A percentile compares a stretch with the other conserved stretches of the same genome.
These are phyloP conservation scores for Littorina saxatilis DNA, from an alignment of 1,140 invertebrate genomes.

Conservation along the genomic window DNA sequence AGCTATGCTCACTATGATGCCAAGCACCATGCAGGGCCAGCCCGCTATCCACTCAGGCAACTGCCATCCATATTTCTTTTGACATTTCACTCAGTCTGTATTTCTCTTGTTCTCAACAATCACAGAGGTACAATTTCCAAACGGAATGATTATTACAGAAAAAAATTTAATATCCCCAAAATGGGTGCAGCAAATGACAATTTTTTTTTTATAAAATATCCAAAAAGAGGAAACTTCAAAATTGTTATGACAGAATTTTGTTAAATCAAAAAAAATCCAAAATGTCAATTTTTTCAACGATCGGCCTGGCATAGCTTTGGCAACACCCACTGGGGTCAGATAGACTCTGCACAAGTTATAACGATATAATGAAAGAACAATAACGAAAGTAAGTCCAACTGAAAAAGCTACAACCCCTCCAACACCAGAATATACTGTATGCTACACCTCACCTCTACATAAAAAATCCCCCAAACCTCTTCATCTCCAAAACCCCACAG, in stretches of 20 bases:
- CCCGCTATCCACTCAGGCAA: not conserved
- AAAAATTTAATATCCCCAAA: too few species aligned
- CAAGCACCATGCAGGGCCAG: not conserved
- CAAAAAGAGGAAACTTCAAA: too few species aligned
- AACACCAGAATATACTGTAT: not conserved
- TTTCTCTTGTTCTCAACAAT: too few species aligned
- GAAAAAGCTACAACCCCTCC: not conserved
- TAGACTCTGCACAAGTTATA: too few species aligned
- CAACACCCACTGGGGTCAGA: constrained; percentile 8
- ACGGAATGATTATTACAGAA: too few species aligned
- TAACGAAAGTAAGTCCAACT: not conserved
- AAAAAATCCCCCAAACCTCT: not conserved
- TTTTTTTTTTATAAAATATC: too few species aligned
- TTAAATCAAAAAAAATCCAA: too few species aligned
- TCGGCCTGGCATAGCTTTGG: not conserved
- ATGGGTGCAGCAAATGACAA: too few species aligned
- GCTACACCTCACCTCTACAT: not conserved
- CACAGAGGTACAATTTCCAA: too few species aligned
- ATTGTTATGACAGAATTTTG: too few species aligned
- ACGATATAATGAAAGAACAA: too few species aligned
- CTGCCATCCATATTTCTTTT: not conserved
- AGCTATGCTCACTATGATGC: constrained; percentile 32
- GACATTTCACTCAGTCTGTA: not conserved
- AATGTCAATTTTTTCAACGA: too few species aligned
- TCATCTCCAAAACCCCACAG: not conserved